phyloP scores from a whole-genome alignment of 2,113 vertebrate genomes.

The Gambusia affinis region DNA sequence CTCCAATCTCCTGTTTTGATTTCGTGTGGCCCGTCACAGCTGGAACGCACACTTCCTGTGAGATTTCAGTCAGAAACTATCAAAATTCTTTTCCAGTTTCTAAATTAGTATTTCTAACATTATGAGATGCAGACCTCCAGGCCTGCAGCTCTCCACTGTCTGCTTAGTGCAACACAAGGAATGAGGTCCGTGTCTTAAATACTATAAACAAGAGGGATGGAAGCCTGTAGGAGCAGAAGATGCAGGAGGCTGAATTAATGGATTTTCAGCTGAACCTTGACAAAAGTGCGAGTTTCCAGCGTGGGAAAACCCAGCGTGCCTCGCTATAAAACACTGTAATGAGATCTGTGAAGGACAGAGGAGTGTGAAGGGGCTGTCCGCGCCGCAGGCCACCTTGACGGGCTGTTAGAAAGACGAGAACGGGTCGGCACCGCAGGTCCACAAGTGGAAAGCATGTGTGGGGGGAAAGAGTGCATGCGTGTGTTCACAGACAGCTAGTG shows the following conservation, averaged over 20 bases:
- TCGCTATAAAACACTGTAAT: constrained; percentile 52
- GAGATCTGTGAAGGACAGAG: constrained; percentile 59
- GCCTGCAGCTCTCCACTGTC: constrained; percentile 3
- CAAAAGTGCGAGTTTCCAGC: constrained; percentile 53
- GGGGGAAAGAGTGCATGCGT: constrained; percentile 15
- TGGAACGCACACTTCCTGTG: constrained; percentile 50
- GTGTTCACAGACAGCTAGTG: constrained; percentile 19
- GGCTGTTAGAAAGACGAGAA: constrained; percentile 69
- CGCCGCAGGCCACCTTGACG: constrained; percentile 52
- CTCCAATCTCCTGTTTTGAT: constrained; percentile 41
- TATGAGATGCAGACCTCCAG: constrained; percentile 37
- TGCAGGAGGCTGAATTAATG: constrained; percentile 40
- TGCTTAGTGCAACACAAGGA: constrained; percentile 18
- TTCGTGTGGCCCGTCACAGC: constrained; percentile 30
- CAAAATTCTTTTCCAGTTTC: constrained; percentile 11
- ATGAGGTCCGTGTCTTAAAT: constrained; percentile 32
- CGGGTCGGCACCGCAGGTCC: constrained; percentile 43
- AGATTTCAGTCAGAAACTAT: constrained; percentile 45
- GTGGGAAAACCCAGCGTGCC: constrained; percentile 58
- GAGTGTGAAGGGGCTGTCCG: constrained; percentile 62
- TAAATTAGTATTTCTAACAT: constrained; percentile 25
- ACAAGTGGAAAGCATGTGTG: constrained; percentile 52
- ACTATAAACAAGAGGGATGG: constrained; percentile 43
- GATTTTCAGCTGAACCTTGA: constrained; percentile 46
- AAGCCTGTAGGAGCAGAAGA: constrained; percentile 11